These are phyloP conservation scores for Drosophila arizonae DNA, from an alignment of 1,140 invertebrate species.

Conservation along the genomic window DNA sequence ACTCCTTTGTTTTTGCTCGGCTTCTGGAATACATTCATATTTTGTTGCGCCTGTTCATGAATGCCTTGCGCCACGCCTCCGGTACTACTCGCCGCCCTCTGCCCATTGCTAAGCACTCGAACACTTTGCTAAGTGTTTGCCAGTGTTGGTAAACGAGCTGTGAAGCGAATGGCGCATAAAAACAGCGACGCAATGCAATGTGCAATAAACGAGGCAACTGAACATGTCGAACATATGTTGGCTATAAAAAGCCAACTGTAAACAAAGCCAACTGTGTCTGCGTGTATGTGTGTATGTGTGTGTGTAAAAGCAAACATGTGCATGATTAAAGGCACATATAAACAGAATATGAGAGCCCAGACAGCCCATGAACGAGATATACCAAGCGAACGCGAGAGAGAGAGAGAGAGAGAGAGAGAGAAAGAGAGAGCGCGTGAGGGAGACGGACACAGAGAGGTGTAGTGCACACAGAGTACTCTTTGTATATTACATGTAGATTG, in stretches of 20 bases:
- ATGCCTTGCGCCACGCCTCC: neutral
- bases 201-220: constrained; percentile 53
- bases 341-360: constrained; percentile 38
- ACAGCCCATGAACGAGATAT: constrained; percentile 7
- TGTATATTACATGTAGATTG: constrained; percentile 6
- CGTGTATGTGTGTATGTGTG: constrained; percentile 6
- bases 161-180: constrained; percentile 27
- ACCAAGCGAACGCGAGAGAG: neutral
- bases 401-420: neutral
- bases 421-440: neutral
- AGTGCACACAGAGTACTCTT: too few species aligned
- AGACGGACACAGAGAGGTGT: neutral
- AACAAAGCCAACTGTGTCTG: constrained; percentile 46
- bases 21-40: constrained; percentile 33
- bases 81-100: neutral
- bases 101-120: constrained; percentile 21
- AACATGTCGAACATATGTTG: constrained; percentile 70
- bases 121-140: constrained; percentile 40
- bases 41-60: constrained; percentile 6
- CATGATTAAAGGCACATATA: constrained; percentile 59
- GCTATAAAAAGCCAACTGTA: constrained; percentile 68
- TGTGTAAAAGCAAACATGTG: constrained; percentile 50
- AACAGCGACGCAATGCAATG: constrained; percentile 33
- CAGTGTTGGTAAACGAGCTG: constrained; percentile 61
- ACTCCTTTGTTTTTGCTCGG: constrained; percentile 60